phyloP scores from a whole-genome alignment of 2,797 vertebrate species.

The Acomys russatus region DNA sequence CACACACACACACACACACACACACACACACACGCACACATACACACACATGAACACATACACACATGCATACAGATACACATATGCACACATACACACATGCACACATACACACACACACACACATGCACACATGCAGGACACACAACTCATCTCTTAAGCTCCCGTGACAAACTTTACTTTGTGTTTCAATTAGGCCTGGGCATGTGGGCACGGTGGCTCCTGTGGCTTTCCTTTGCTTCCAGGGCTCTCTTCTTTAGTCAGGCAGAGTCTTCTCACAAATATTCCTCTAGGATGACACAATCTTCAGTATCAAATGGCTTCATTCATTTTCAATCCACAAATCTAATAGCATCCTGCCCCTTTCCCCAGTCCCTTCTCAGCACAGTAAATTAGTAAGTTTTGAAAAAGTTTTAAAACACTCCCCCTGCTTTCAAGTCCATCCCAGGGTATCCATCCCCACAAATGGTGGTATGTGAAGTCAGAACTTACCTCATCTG shows the following conservation, averaged over 20 bases:
- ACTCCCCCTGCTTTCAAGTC: background rate
- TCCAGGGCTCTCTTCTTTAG: background rate
- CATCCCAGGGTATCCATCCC: background rate
- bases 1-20: background rate
- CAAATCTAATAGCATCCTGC: background rate
- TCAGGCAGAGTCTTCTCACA: background rate
- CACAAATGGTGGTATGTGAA: background rate
- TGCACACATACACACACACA: background rate
- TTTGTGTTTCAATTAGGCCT: background rate
- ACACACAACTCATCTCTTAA: background rate
- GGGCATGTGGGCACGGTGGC: background rate
- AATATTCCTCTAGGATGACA: background rate
- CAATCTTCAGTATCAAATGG: background rate
- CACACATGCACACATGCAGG: background rate
- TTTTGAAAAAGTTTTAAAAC: background rate
- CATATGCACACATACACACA: too few species aligned
- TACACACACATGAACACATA: background rate
- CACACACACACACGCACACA: background rate
- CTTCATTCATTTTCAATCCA: background rate
- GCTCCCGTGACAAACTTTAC: background rate
- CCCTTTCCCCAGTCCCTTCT: background rate
- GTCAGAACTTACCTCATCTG: background rate
- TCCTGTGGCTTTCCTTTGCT: background rate
- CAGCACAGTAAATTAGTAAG: background rate
- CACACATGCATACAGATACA: too few species aligned